Conservation (phyloP, 2,888 invertebrate genomes). For the Parnassius orleans region DNA sequence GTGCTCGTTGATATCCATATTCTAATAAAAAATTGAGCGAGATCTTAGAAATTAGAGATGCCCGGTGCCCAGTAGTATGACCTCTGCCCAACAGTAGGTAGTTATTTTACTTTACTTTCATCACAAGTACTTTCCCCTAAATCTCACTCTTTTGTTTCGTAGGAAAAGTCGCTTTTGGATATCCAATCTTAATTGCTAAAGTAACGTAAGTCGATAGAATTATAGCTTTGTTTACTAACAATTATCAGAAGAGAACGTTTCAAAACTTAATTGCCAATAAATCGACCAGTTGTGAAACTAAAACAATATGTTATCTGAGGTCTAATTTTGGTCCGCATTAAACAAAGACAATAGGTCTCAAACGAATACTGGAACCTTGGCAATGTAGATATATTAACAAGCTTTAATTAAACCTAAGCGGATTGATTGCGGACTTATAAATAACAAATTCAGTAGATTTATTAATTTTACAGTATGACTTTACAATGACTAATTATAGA, state of each 20-base stretch:
- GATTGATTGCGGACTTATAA: constrained; percentile 37
- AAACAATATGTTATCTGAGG: constrained; percentile 18
- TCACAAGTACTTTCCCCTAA: too few species aligned
- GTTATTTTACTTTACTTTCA: too few species aligned
- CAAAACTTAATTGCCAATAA: constrained; percentile 24
- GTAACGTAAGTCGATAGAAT: not conserved
- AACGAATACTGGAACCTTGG: constrained; percentile 51
- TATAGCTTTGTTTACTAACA: constrained; percentile 18
- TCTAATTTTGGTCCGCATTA: constrained; percentile 19
- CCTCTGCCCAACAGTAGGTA: too few species aligned
- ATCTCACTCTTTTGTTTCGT: too few species aligned
- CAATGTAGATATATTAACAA: constrained; percentile 50
- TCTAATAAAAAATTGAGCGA: too few species aligned
- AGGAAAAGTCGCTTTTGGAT: too few species aligned
- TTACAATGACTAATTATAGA: too few species aligned
- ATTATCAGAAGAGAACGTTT: constrained; percentile 12
- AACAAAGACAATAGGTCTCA: constrained; percentile 48
- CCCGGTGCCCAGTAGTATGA: too few species aligned
- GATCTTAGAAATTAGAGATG: too few species aligned
- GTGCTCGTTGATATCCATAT: too few species aligned
- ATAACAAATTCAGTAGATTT: constrained; percentile 7
- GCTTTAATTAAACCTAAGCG: constrained; percentile 44
- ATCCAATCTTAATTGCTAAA: too few species aligned
- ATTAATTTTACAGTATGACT: not conserved
- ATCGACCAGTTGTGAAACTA: constrained; percentile 16